Base-by-base conservation (phyloP, 1,140 invertebrate genomes). In the Zaprionus capensis region DNA sequence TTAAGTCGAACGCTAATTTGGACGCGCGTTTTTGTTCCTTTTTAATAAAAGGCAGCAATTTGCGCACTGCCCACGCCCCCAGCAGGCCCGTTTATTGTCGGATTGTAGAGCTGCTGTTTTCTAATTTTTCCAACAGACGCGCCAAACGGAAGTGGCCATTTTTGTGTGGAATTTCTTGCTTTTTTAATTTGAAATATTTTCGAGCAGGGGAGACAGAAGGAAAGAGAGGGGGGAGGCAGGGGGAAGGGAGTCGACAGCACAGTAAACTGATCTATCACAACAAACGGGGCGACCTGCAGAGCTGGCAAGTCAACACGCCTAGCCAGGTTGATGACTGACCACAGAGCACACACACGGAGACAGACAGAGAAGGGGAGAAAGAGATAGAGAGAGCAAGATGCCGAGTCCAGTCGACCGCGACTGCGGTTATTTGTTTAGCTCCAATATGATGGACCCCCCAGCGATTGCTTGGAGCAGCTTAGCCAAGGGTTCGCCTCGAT, bases 41-140 rank as follows among this genome's bases (percentile, higher is more conserved):
- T 72, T 65, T 66, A 72, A 72, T 66, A 72, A 72, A 72, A 72
- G 70, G 26, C 51, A 56, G 62, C 63, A 72, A 72, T 72, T 59
- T 67, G 63, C 55, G 68, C 68, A 62, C 20, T 53, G 57, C 67
- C 26, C 24, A 38, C 26, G 36, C 59, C 34, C 68, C 26, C 34
- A 51, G 11, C 34, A n/a, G 3, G 12, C 4, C 24, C 59, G 26
- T 17, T 17, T 34, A 36, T 31, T 63, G 14, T 22, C 9, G 12
- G 20, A 66, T 65, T 65, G 31, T 59, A 49, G 28, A 15, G 28
- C n/a, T 46, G 46, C 61, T 57, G 28, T 22, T 58, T 72, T 59
- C 56, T 72, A 59, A 59, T 67, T 59, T 67, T 66, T 44, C 31
- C 17, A 58, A 46, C 59, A 71, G 49, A 36, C 58, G 57, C 31